phyloP scores from a whole-genome alignment of 2,113 vertebrate species.

The Charina bottae region DNA sequence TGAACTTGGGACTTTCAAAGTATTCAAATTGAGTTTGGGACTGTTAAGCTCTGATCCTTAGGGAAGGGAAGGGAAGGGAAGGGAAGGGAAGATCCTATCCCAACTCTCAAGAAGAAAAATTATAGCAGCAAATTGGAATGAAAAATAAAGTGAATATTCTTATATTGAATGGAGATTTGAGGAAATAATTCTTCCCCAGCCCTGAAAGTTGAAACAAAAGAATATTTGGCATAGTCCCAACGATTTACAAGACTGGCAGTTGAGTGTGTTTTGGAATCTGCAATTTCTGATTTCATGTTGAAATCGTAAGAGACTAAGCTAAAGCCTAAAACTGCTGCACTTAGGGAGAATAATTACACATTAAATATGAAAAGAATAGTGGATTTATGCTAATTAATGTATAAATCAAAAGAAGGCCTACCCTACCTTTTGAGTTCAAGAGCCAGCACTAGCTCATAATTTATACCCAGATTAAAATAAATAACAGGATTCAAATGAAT shows the following conservation, averaged over 20 bases:
- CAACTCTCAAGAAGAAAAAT: too few species aligned
- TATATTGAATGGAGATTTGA: background rate
- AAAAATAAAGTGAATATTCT: background rate
- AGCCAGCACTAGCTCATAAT: conserved; percentile 50
- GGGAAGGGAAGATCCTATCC: background rate
- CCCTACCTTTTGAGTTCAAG: conserved; percentile 52
- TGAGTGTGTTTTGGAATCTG: background rate
- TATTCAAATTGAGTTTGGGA: background rate
- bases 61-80: background rate
- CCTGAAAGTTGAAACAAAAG: conserved; percentile 12
- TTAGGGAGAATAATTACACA: conserved; percentile 36
- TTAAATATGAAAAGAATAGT: conserved; percentile 39
- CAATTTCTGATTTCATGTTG: conserved; percentile 1
- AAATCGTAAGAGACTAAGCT: background rate
- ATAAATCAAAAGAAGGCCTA: conserved; percentile 56
- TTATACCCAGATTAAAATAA: conserved; percentile 54
- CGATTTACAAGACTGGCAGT: conserved; percentile 16
- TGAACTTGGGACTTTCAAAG: background rate
- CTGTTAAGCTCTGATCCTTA: background rate
- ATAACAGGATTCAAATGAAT: conserved; percentile 52
- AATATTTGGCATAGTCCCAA: background rate
- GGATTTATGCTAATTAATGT: conserved; percentile 48
- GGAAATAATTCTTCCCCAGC: background rate
- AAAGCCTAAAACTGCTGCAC: background rate
- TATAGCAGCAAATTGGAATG: background rate